Base-by-base conservation (phyloP, 2,888 invertebrate species). In the Tetranychus piercei region DNA sequence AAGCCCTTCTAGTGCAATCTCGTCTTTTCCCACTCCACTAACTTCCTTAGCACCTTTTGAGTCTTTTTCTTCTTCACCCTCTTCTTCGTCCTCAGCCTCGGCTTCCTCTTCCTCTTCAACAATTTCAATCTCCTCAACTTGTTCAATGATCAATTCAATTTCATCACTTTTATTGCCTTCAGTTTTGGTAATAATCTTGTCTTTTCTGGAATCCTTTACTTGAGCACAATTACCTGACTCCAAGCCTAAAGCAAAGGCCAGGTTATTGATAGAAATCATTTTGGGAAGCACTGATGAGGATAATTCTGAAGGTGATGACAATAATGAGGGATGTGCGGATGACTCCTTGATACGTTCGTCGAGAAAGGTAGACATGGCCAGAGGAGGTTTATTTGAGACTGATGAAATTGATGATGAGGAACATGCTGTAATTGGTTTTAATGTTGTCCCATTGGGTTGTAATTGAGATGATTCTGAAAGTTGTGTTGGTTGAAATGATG, bases 261-360 rank as follows among this genome's bases (percentile, higher is more conserved):
- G 34, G 34, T 23, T 69, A 22, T 69, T 23, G 20, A 69, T 69
- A 9, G 22, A 69, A 69, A 69, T 69, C 69, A 69, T 69, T 55
- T 55, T 55, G 55, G 55, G 55, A 55, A 55, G 55, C 55, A 55
- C 55, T 55, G 55, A 55, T 55, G 55, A 55, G 9, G 55, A 55
- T 55, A 15, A 55, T 15, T 15, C 55, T 9, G 55, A 55, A 15
- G 55, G 15, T 55, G 55, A 55, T 55, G 55, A 55, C 34, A 34
- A 34, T 34, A 34, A 5, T 34, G 34, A 34, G 34, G 34, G 34
- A 34, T 34, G 34, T 55, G 7, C 6, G 9, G 55, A 55, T 55
- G 55, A 55, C 15, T 55, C 55, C 55, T 15, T 55, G 55, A 15
- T 55, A 15, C 55, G 55, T 15, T 15, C 55, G 7, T 7, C 55